Base-by-base conservation (phyloP, 2,888 invertebrate genomes). In the Drosophila mayaguana region DNA sequence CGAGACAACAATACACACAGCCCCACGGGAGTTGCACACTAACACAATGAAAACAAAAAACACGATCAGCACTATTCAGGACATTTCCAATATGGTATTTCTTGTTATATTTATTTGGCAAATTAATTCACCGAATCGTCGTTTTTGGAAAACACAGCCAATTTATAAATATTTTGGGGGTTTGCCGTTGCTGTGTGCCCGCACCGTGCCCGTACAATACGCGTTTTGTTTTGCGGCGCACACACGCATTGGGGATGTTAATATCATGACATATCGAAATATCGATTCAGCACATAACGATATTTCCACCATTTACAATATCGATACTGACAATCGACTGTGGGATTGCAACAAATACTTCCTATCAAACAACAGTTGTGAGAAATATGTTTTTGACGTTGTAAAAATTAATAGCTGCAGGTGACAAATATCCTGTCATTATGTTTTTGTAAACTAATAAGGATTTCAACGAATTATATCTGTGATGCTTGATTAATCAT, bases 221-320 rank as follows among this genome's bases (percentile, higher is more conserved):
- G 78, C 78, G 80, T 79, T 79, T 78, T 78, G 78, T 78, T 78
- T 78, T 79, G 78, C 78, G 78, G 79, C 65, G 75, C 75, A 75
- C 79, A 75, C 72, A 78, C 65, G 75, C 72, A 75, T 65, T 74
- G 78, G 77, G 78, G 75, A 77, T 76, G 77, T 76, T 76, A 72
- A 72, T 76, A 63, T 68, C 42, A 64, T 18, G 3, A 22, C 34
- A 25, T 72, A 71, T 78, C 77, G 77, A 77, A 74, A 51, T n/a
- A 64, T 75, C 63, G 60, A 42, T 42, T 45, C 3, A 43, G 14
- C 3, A 12, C n/a, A 28, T 14, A 43, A 20, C 56, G 63, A 45
- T 63, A 56, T 9, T 56, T 20, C 7, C 7, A 14, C 2, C 9
- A 7, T 16, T 12, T 6, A 11, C 22, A 7, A 3, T 38, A 61